phyloP scores from a whole-genome alignment of 2,113 vertebrate genomes.

The Puma concolor region DNA sequence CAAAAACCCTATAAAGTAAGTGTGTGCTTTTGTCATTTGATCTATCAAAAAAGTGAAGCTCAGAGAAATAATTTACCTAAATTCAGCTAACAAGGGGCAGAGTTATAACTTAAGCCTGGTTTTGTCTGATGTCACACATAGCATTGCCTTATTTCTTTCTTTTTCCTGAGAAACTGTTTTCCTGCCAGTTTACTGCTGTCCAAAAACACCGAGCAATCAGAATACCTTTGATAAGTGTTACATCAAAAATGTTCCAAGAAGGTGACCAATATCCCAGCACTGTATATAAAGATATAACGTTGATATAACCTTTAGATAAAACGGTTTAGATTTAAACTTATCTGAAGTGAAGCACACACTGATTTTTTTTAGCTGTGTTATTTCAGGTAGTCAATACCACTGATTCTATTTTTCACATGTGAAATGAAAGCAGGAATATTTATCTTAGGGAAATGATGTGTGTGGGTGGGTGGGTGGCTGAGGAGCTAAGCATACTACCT shows the following conservation, averaged over 20 bases:
- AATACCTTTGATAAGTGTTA: background rate
- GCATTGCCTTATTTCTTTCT: background rate
- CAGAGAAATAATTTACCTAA: background rate
- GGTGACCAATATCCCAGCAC: background rate
- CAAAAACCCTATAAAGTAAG: background rate
- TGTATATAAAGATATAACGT: too few relatives aligned
- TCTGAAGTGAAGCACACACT: background rate
- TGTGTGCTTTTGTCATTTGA: background rate
- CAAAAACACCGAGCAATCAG: background rate
- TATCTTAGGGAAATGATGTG: background rate
- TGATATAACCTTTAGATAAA: too few relatives aligned
- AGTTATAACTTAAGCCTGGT: background rate
- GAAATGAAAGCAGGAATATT: background rate
- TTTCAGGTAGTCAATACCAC: background rate
- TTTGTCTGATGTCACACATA: background rate
- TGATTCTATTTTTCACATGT: background rate
- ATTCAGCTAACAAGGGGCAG: background rate
- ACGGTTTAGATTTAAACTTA: background rate
- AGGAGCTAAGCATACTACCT: background rate
- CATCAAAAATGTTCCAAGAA: background rate
- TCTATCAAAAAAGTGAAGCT: background rate
- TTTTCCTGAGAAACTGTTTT: background rate
- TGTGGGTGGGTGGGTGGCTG: fast-evolving
- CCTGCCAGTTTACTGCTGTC: background rate
- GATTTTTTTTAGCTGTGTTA: background rate